A percentile compares a stretch with the other conserved stretches of the same genome.
Conservation (phyloP, 1,140 invertebrate species). For the Pinna nobilis region DNA sequence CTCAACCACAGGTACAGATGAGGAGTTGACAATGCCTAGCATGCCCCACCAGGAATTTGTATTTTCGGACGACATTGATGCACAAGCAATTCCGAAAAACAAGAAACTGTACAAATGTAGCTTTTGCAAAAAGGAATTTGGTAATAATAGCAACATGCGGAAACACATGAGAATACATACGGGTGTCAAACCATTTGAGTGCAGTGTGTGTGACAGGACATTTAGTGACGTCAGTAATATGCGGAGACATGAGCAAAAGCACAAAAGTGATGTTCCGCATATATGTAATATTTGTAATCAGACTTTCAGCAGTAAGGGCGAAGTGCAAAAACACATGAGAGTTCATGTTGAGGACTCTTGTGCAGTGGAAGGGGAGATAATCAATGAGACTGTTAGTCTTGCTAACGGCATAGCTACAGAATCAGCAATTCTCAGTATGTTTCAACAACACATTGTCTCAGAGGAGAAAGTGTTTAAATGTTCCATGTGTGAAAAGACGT, state of each 20-base stretch:
- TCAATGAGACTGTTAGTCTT: too few relatives aligned
- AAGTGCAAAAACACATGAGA: too few relatives aligned
- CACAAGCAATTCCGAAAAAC: too few relatives aligned
- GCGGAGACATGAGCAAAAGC: neutral
- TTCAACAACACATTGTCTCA: too few relatives aligned
- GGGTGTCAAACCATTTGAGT: neutral
- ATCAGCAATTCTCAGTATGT: too few relatives aligned
- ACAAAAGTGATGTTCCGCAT: neutral
- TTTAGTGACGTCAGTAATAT: neutral
- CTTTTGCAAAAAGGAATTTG: neutral
- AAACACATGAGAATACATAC: neutral
- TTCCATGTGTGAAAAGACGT: constrained; percentile 41
- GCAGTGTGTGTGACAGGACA: neutral
- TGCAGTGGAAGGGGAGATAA: too few relatives aligned
- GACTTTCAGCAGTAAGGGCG: too few relatives aligned
- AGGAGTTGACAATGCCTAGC: neutral
- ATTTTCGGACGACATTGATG: too few relatives aligned
- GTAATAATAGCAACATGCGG: neutral
- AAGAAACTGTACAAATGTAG: neutral
- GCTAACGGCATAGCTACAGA: too few relatives aligned
- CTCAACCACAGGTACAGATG: neutral
- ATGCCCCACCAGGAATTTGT: too few relatives aligned
- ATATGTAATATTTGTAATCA: neutral
- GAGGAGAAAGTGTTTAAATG: too few relatives aligned
- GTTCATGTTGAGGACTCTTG: too few relatives aligned